A percentile compares a stretch with the other conserved stretches of the same genome.
phyloP scores from a whole-genome alignment of 1,140 invertebrate species.

The Meloidogyne exigua region DNA sequence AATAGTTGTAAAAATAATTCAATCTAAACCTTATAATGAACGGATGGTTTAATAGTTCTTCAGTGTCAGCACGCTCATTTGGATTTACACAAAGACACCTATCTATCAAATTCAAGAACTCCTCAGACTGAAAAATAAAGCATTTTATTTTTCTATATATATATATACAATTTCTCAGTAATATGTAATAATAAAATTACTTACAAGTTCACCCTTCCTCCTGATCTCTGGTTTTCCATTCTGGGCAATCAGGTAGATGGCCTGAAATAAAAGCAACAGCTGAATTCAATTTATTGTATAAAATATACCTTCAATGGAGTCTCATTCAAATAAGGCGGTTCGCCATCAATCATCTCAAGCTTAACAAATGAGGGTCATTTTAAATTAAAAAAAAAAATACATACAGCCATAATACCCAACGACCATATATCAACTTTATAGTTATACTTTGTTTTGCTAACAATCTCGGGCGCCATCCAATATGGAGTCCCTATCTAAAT shows the following conservation, averaged over 20 bases:
- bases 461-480: constrained; percentile 81
- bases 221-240: constrained; percentile 64
- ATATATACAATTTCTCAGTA: not conserved
- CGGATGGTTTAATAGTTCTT: constrained; percentile 54
- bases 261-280: constrained; percentile 32
- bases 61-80: constrained; percentile 56
- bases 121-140: constrained; percentile 32
- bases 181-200: not conserved
- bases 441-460: constrained; percentile 61
- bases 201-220: constrained; percentile 45
- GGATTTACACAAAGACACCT: constrained; percentile 52
- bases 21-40: constrained; percentile 47
- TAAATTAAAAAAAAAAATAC: no score
- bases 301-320: constrained; percentile 58
- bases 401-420: constrained; percentile 55
- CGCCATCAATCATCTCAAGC: constrained; percentile 63
- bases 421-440: constrained; percentile 63
- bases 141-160: not conserved
- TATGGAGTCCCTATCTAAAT: constrained; percentile 75
- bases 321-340: constrained; percentile 61
- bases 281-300: not conserved
- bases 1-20: not conserved
- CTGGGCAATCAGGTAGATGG: constrained; percentile 63
- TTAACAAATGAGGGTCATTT: constrained; percentile 28
- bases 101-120: constrained; percentile 61